Evolutionary conservation across 2,888 invertebrate genomes (phyloP).

Genomic region (Chironomus tentans): DNA sequence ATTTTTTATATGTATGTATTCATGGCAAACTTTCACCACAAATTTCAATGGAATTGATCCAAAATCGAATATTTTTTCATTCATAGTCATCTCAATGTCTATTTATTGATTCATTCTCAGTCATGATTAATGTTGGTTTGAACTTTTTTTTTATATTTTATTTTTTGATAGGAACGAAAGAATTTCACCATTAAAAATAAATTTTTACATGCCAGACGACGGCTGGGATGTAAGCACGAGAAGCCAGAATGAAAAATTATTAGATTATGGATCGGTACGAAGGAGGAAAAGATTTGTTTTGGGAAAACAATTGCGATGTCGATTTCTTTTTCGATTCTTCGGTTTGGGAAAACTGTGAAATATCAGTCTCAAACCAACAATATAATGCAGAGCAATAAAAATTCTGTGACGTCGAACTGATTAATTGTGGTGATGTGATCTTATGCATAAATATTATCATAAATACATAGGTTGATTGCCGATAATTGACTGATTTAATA

Average conservation of each 20-base stretch:
- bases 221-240: not conserved
- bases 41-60: conserved; percentile 6
- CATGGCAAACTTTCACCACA: not conserved
- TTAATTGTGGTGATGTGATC: conserved; percentile 25
- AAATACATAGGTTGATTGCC: not conserved
- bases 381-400: conserved; percentile 49
- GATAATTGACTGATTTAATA: not conserved
- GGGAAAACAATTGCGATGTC: not conserved
- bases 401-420: conserved; percentile 39
- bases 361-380: conserved; percentile 40
- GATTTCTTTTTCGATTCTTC: not conserved
- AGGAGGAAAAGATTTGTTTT: not conserved
- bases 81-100: conserved; percentile 1
- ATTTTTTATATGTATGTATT: not conserved
- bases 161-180: not conserved
- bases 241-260: conserved; percentile 24
- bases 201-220: too few relatives aligned
- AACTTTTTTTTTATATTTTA: not conserved
- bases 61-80: conserved; percentile 26
- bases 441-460: not conserved
- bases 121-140: not conserved
- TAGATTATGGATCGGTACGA: conserved; percentile 10
- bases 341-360: conserved; percentile 28
- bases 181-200: not conserved
- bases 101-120: not conserved